Evolutionary conservation across 1,140 invertebrate species (phyloP).

Genomic region (Reticulitermes speratus): DNA sequence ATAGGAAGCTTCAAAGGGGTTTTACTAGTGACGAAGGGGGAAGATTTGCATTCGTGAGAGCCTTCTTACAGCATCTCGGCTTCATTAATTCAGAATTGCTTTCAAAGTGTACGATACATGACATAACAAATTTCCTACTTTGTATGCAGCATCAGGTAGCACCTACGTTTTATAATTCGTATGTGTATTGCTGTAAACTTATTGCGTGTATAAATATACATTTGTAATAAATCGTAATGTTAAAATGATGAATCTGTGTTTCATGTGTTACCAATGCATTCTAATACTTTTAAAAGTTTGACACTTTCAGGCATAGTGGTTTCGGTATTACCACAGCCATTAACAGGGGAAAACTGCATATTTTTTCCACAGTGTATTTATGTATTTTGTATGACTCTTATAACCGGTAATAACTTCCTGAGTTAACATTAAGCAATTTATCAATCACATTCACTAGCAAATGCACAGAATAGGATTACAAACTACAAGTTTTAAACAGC

Average conservation of each 20-base stretch:
- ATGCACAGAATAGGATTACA: no score
- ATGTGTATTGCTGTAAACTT: neutral
- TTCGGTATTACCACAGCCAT: no score
- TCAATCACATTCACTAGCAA: no score
- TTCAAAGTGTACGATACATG: neutral
- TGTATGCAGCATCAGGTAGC: neutral
- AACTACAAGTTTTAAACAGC: no score
- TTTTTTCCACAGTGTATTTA: no score
- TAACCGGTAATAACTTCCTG: no score
- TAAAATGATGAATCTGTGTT: neutral
- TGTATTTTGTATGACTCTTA: no score
- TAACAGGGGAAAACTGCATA: no score
- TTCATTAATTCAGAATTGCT: constrained; percentile 13
- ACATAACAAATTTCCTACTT: neutral
- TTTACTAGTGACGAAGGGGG: neutral
- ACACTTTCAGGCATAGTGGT: neutral
- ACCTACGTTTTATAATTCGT: neutral
- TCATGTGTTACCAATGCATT: neutral
- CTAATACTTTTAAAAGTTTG: neutral
- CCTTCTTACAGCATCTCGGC: neutral
- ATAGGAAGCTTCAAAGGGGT: neutral
- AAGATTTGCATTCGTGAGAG: neutral
- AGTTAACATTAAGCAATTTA: no score
- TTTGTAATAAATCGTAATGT: neutral
- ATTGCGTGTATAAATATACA: neutral